Evolutionary conservation across 2,797 vertebrate species (phyloP), one percentile per base, ranked within the genome.

Genomic region (Euphonia xanthogaster): DNA sequence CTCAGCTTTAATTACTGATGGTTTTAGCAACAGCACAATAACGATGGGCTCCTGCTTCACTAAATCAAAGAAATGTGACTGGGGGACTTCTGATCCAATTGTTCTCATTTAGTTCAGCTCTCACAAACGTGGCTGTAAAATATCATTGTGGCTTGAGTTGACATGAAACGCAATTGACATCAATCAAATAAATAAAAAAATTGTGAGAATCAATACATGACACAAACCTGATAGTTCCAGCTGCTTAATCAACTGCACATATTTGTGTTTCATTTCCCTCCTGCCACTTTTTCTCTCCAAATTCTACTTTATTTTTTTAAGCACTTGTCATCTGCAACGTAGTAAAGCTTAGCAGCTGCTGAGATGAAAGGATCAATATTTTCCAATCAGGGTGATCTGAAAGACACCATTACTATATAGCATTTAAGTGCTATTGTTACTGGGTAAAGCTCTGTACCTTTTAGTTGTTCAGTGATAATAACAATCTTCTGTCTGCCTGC

Each of bases 1-100:
- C 98, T 98, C 97, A 97, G 97, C 91, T 96, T 96, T 98, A 98
- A 98, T 98, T 98, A 97, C 92, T 35, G 85, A 62, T 94, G 94
- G 95, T 96, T 96, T 96, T 91, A 96, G 94, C 96, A 80, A 82
- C 79, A 58, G 97, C 96, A 95, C 96, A 96, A 93, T 95, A 96
- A 95, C 63, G 86, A 94, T 82, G 66, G 95, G 30, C 91, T 93
- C 95, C 96, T 91, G 91, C 95, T 97, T 97, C 96, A 86, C 97
- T 96, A 96, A 98, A 98, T 98, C 88, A 97, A 97, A 95, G 81
- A 91, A 90, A 96, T 98, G 98, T 98, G 98, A 98, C 98, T 98
- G 83, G 45, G 76, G 75, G 97, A 89, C 96, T 96, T 97, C 97
- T 86, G 96, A 97, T 95, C 96, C 98, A 98, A 98, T 98, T 98